Base-by-base conservation (phyloP, 2,113 vertebrate species). In the Diphyllodes magnificus region DNA sequence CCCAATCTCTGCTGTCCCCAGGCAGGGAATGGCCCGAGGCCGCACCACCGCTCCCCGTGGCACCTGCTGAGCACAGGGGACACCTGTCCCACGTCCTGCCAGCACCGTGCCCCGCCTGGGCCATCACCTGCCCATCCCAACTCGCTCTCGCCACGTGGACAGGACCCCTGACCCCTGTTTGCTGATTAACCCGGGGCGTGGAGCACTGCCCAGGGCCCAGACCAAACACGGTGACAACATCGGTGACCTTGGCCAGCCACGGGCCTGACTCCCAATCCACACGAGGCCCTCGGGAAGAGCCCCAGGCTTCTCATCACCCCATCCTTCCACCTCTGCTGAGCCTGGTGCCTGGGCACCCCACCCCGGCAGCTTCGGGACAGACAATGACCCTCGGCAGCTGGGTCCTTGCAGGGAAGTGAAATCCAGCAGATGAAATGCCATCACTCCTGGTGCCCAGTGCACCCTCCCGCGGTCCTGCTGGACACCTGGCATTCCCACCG, bases 41-140 rank as follows among this genome's bases (percentile, higher is more conserved):
- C 7, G 19, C 22, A 0, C 10, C 22, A 2, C 19, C 5, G 1
- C 7, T 3, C 33, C 6, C 1, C 0, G 1, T 6, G 25, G 27
- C 31, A 16, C 35, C 21, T 11, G 5, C 3, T 2, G 11, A 31
- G 37, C 7, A 15, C 7, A 1, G 8, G 27, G 33, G 39, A 13
- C 11, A 1, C 40, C 27, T 5, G 14, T 47, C 22, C 39, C 15
- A 2, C 2, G 5, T 50, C 3, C 57, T 76, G 64, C n/a, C 20
- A 25, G 42, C n/a, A 6, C 1, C 0, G 23, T 13, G 6, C 31
- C 21, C 8, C 0, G 1, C 31, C 57, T 5, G 3, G 14, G 35
- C 35, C 16, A 0, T 28, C 19, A 0, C 6, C 40, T 65, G 24
- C 50, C 50, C 1, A 1, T 1, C 3, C 33, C 44, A 25, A 0